These are phyloP conservation scores for Gnatocerus cornutus DNA, from an alignment of 2,888 invertebrate genomes.

Conservation along the genomic window DNA sequence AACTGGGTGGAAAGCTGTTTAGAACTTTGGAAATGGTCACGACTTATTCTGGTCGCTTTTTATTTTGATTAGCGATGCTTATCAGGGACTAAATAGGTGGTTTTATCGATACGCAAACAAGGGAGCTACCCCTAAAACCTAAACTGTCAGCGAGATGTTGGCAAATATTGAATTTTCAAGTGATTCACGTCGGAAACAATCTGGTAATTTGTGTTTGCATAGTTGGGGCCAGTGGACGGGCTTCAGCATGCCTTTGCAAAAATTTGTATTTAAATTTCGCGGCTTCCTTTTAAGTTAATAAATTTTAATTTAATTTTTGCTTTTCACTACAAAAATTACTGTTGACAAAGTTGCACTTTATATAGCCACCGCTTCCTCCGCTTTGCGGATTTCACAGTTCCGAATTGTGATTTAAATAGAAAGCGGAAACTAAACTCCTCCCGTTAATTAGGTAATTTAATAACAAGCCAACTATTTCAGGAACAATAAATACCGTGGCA, in stretches of 20 bases:
- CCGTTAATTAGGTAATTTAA: neutral
- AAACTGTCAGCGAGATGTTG: slow-evolving; percentile 16
- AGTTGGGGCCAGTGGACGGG: neutral
- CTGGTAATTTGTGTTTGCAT: slow-evolving; percentile 13
- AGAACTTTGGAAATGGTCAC: slow-evolving; percentile 52
- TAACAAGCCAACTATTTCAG: neutral
- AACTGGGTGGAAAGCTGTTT: slow-evolving; percentile 56
- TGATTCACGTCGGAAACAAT: slow-evolving; percentile 17
- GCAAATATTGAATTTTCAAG: slow-evolving; percentile 21
- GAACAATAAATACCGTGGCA: slow-evolving; percentile 1
- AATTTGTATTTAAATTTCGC: no score
- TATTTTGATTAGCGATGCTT: slow-evolving; percentile 34
- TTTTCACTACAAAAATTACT: no score
- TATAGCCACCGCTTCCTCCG: no score
- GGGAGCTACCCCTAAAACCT: slow-evolving; percentile 4
- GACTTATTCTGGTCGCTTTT: slow-evolving; percentile 31
- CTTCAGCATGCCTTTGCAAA: neutral
- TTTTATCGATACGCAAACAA: slow-evolving; percentile 21
- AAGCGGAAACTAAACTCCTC: no score
- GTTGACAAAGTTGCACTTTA: no score
- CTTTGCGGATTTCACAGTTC: no score
- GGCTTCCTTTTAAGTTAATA: no score
- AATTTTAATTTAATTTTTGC: no score
- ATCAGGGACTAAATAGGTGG: slow-evolving; percentile 19
- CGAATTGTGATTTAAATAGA: no score